Evolutionary conservation across 2,797 vertebrate genomes (phyloP).

Genomic region (Diplodus puntazzo): DNA sequence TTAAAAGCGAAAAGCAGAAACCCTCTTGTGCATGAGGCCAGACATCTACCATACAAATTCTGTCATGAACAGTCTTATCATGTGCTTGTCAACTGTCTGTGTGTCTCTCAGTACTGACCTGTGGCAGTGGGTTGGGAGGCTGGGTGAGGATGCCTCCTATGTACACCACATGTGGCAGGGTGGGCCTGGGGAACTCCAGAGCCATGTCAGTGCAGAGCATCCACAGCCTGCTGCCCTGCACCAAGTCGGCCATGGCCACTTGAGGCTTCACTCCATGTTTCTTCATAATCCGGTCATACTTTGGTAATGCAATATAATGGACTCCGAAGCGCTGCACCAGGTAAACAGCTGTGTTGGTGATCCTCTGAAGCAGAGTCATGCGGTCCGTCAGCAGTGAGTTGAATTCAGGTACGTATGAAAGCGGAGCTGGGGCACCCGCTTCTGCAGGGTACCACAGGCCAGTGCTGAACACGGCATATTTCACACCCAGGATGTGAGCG

Average conservation of each 20-base stretch:
- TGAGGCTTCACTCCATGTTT: slow-evolving; percentile 90
- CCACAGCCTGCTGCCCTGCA: slow-evolving; percentile 96
- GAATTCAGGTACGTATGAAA: slow-evolving; percentile 98
- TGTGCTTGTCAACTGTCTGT: neutral
- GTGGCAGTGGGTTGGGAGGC: slow-evolving; percentile 92
- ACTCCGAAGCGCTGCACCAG: slow-evolving; percentile 95
- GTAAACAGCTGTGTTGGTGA: slow-evolving; percentile 94
- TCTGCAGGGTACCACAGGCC: slow-evolving; percentile 99
- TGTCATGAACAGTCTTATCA: neutral
- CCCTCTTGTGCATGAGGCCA: slow-evolving; percentile 49
- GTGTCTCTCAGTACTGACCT: slow-evolving; percentile 88
- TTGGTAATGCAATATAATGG: slow-evolving; percentile 94
- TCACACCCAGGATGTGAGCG: slow-evolving; percentile 94
- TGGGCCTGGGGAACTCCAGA: slow-evolving; percentile 97
- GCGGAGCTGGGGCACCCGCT: slow-evolving; percentile 95
- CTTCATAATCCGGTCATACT: slow-evolving; percentile 97
- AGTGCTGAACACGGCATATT: slow-evolving; percentile 97
- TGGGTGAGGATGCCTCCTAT: slow-evolving; percentile 98
- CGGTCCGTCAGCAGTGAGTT: slow-evolving; percentile 97
- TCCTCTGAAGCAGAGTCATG: slow-evolving; percentile 93
- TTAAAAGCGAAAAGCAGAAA: neutral
- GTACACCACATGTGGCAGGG: slow-evolving; percentile 97
- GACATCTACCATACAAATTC: neutral
- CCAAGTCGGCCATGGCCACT: slow-evolving; percentile 94
- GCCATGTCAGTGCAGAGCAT: slow-evolving; percentile 99